These are phyloP conservation scores for Callyntrura guangdongensis DNA, from an alignment of 2,888 invertebrate genomes.

Conservation along the genomic window DNA sequence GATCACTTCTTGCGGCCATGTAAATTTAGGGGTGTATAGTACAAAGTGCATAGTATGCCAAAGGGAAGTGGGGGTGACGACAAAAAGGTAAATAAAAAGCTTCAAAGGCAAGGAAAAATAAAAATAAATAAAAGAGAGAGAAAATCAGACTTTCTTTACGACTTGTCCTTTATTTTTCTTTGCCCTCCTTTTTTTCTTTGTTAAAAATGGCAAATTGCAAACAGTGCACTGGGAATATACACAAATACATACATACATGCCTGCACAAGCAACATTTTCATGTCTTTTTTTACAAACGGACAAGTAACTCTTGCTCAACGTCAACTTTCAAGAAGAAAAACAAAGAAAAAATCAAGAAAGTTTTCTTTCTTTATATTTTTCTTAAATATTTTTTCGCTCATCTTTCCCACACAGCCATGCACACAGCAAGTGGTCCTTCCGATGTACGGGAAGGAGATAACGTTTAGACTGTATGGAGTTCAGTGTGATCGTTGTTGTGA, in stretches of 20 bases:
- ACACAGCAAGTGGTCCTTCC: background rate
- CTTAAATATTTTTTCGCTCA: background rate
- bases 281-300: background rate
- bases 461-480: too few relatives aligned
- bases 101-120: background rate
- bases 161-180: background rate
- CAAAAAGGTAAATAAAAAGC: constrained; percentile 9
- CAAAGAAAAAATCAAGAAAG: background rate
- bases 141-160: background rate
- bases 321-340: constrained; percentile 17
- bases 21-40: too few relatives aligned
- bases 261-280: background rate
- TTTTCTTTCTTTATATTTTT: background rate
- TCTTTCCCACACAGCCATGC: background rate
- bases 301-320: background rate
- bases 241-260: background rate
- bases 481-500: too few relatives aligned
- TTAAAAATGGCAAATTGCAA: constrained; percentile 19
- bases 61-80: background rate
- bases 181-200: background rate
- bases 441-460: too few relatives aligned
- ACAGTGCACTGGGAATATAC: background rate
- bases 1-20: too few relatives aligned
- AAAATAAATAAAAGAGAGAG: background rate
- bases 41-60: too few relatives aligned